Percentiles rank a stretch among this genome's conserved stretches.
phyloP scores from a whole-genome alignment of 1,140 invertebrate species.

The Catajapyx aquilonaris region DNA sequence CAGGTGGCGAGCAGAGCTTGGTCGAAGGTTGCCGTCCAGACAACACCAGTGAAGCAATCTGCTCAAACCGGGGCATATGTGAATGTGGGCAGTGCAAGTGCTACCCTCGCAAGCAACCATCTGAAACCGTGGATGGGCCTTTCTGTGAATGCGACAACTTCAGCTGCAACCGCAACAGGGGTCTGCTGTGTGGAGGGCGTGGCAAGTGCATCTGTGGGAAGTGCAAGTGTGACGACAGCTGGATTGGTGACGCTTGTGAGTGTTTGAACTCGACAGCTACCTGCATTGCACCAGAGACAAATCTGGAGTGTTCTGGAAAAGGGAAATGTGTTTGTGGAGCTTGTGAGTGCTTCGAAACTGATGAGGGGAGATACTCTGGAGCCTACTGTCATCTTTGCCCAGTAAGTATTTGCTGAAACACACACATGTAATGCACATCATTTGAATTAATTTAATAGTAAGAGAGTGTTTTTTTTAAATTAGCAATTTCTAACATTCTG shows the following conservation, averaged over 20 bases:
- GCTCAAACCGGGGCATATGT: slow-evolving; percentile 19
- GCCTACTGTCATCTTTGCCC: slow-evolving; percentile 39
- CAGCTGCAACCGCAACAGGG: slow-evolving; percentile 27
- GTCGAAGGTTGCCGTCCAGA: slow-evolving; percentile 25
- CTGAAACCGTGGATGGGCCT: slow-evolving; percentile 23
- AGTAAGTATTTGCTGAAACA: slow-evolving; percentile 17
- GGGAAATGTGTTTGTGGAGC: slow-evolving; percentile 22
- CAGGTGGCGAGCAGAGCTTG: slow-evolving; percentile 18
- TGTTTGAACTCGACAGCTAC: slow-evolving; percentile 22
- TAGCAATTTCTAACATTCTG: too few relatives aligned
- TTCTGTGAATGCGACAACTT: slow-evolving; percentile 37
- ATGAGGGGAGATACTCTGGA: slow-evolving; percentile 24
- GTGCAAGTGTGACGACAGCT: slow-evolving; percentile 23
- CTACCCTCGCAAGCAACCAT: slow-evolving; percentile 13
- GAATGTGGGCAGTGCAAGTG: slow-evolving; percentile 20
- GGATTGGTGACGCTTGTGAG: slow-evolving; percentile 26
- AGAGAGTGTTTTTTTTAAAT: too few relatives aligned
- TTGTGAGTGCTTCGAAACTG: slow-evolving; percentile 27
- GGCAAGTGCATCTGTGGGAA: slow-evolving; percentile 23
- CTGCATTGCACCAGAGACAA: slow-evolving; percentile 25
- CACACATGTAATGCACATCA: too few relatives aligned
- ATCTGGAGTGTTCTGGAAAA: slow-evolving; percentile 21
- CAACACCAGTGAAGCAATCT: slow-evolving; percentile 17
- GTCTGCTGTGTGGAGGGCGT: slow-evolving; percentile 29
- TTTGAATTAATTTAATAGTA: too few relatives aligned